These are phyloP conservation scores for Parasteatoda tepidariorum DNA, from an alignment of 1,140 invertebrate genomes.

Conservation along the genomic window DNA sequence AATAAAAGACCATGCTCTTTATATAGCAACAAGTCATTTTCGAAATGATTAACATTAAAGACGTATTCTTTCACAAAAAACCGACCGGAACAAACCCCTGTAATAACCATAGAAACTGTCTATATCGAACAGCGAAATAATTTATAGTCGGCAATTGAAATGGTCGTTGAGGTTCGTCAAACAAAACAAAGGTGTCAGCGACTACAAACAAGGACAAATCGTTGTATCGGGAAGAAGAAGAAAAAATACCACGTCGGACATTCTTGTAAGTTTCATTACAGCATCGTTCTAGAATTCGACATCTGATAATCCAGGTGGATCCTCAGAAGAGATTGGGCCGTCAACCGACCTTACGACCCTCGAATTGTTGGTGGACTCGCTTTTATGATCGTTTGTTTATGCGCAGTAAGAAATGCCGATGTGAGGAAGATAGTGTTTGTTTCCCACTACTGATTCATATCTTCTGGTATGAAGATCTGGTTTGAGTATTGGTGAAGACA, in stretches of 20 bases:
- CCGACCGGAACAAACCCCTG: conserved; percentile 4
- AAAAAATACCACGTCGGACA: conserved; percentile 23
- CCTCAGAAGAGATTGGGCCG: conserved; percentile 23
- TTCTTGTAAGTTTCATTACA: conserved; percentile 23
- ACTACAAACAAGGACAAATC: conserved; percentile 59
- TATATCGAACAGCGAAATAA: conserved; percentile 11
- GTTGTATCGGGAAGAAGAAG: conserved; percentile 7
- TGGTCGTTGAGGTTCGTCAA: conserved; percentile 25
- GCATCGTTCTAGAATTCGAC: conserved; percentile 14
- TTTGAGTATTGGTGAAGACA: conserved; percentile 5
- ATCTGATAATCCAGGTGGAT: conserved; percentile 48
- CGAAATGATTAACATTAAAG: too few species aligned
- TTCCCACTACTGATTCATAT: conserved; percentile 44
- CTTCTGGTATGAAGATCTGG: not conserved
- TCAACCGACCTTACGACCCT: conserved; percentile 47
- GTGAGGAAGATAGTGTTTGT: conserved; percentile 52
- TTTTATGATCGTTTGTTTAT: conserved; percentile 60
- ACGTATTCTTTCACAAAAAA: too few species aligned
- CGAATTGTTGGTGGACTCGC: conserved; percentile 45
- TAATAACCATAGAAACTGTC: conserved; percentile 21
- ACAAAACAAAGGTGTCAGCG: conserved; percentile 47
- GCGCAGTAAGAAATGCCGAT: conserved; percentile 39
- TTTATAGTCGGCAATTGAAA: conserved; percentile 19
- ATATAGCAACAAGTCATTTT: too few species aligned
- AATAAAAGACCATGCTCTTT: too few species aligned